Base-by-base conservation (phyloP, 2,888 invertebrate genomes). In the Exocentrus adspersus region DNA sequence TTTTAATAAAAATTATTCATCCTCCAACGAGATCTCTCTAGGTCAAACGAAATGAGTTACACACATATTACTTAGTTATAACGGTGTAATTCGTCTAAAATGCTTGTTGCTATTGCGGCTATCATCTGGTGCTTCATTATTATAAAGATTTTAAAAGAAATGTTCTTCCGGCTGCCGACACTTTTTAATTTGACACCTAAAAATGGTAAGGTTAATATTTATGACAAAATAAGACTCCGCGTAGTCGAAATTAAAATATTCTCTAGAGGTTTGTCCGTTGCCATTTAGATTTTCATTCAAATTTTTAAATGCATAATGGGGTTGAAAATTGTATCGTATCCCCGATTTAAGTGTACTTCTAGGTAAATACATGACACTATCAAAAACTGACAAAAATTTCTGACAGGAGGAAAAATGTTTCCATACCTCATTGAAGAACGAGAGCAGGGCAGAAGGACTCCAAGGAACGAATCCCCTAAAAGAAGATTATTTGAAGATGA, bases 371-470 rank as follows among this genome's bases (percentile, higher is more conserved):
- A 32, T 42, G 62, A 67, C 68, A 53, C 50, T 19, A 61, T 54
- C 42, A 63, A 64, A 62, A 53, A 56, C 32, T 70, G 67, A 69
- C 69, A 68, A 60, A 43, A 30, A 61, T 53, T 70, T 75, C 76
- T 78, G 76, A 75, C 78, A 79, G 78, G 76, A 68, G 77, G 77
- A 64, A 78, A 78, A 75, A 79, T 79, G 79, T 79, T 79, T 65
- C 75, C 78, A 21, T 77, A 76, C 64, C 72, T 77, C 63, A 68
- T 79, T 32, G 73, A 76, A 45, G 76, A 76, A 62, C 67, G 69
- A 59, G 73, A 72, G 56, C n/a, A n/a, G n/a, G n/a, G n/a, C n/a
- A 65, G 60, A 48, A 73, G 74, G 54, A 71, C 69, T 28, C 69
- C 72, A 12, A 70, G 62, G 58, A 65, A 60, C 14, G 53, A 66